Conservation (phyloP, 1,140 invertebrate species). For the Brachionus manjavacas region DNA sequence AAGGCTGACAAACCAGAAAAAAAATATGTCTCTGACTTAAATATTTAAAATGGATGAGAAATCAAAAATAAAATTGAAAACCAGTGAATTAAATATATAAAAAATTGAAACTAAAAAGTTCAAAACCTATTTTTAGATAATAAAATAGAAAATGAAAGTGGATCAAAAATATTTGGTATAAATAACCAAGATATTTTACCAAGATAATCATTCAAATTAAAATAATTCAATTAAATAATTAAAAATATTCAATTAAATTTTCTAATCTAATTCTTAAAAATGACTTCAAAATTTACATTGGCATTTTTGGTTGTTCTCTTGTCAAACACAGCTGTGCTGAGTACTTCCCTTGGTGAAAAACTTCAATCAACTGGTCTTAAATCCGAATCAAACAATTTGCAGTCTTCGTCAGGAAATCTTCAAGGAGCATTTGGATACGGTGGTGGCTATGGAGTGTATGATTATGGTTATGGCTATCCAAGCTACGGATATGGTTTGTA, state of each 20-base stretch:
- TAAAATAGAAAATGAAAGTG: not conserved
- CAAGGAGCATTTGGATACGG: not conserved
- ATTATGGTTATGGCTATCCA: not conserved
- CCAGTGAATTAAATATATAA: too few species aligned
- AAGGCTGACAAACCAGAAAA: too few species aligned
- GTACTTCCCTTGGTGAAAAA: not conserved
- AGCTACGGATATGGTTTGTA: not conserved
- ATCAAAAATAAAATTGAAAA: too few species aligned
- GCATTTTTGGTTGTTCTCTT: not conserved
- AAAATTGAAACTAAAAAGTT: too few species aligned
- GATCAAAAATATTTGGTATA: not conserved
- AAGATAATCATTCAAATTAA: not conserved
- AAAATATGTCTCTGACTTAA: too few species aligned
- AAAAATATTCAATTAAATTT: not conserved
- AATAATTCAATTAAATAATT: not conserved
- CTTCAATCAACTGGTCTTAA: not conserved
- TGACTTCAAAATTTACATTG: not conserved
- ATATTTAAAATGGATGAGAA: too few species aligned
- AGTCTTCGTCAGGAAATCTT: not conserved
- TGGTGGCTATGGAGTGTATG: not conserved
- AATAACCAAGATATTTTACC: not conserved
- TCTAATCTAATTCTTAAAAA: not conserved
- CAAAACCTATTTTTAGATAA: too few species aligned
- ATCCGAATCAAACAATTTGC: not conserved
- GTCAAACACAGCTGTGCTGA: not conserved